A percentile compares a stretch with the other conserved stretches of the same genome.
Evolutionary conservation across 2,113 vertebrate species (phyloP).

Genomic region (Ia io): DNA sequence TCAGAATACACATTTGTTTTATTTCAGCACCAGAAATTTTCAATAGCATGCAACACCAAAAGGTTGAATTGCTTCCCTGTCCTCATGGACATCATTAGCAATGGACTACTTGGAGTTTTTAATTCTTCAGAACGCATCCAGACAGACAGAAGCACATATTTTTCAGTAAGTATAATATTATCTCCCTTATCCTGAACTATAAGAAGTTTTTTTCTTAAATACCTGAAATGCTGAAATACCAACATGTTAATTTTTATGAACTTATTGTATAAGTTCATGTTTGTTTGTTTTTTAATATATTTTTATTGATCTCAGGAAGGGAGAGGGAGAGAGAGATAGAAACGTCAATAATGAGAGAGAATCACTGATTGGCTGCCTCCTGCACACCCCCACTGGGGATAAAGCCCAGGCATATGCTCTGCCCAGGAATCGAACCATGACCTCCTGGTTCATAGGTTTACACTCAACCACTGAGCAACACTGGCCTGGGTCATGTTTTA

Average conservation of each 20-base stretch:
- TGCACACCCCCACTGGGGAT: too few relatives aligned
- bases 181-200: neutral
- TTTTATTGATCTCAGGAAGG: too few relatives aligned
- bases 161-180: conserved; percentile 44
- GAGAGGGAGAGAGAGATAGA: too few relatives aligned
- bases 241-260: neutral
- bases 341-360: too few relatives aligned
- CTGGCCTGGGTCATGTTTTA: too few relatives aligned
- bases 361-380: too few relatives aligned
- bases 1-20: neutral
- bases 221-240: neutral
- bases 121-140: conserved; percentile 84
- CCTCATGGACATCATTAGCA: conserved; percentile 87
- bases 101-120: conserved; percentile 83
- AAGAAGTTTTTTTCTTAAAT: conserved; percentile 18
- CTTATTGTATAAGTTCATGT: neutral
- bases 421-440: too few relatives aligned
- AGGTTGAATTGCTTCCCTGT: conserved; percentile 88
- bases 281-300: neutral
- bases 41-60: conserved; percentile 87
- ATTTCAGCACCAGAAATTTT: conserved; percentile 82
- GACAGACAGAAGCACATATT: conserved; percentile 85
- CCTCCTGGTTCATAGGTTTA: too few relatives aligned
- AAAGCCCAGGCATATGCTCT: too few relatives aligned
- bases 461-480: too few relatives aligned